phyloP scores from a whole-genome alignment of 2,888 invertebrate species.

The Charanyca ferruginea region DNA sequence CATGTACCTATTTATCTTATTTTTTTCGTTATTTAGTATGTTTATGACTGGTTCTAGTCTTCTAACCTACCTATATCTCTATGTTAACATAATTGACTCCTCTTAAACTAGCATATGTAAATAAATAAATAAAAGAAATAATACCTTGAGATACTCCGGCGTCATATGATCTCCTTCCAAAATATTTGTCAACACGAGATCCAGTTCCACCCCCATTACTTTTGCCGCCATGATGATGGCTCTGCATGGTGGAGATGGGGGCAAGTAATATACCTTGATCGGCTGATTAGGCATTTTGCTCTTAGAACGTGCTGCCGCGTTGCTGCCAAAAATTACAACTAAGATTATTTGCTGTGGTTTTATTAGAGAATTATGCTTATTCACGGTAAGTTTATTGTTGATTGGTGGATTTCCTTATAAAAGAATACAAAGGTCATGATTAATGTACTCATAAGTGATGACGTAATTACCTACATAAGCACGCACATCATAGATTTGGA shows the following conservation, averaged over 20 bases:
- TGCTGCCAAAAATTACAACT: constrained; percentile 71
- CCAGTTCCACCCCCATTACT: constrained; percentile 92
- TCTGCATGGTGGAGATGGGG: constrained; percentile 92
- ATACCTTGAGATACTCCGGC: constrained; percentile 93
- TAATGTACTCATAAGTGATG: neutral
- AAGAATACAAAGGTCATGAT: constrained; percentile 15
- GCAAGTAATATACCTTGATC: constrained; percentile 92
- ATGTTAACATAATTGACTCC: too few species aligned
- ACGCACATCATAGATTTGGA: neutral
- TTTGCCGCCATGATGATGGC: constrained; percentile 92
- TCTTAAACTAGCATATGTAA: too few species aligned
- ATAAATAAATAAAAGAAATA: too few species aligned
- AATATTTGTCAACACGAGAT: constrained; percentile 91
- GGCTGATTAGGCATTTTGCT: constrained; percentile 82
- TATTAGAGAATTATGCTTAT: neutral
- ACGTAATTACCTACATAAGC: neutral
- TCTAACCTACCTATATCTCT: too few species aligned
- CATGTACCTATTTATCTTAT: too few species aligned
- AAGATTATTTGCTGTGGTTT: constrained; percentile 2
- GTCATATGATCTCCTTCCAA: constrained; percentile 91
- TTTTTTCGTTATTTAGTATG: too few species aligned
- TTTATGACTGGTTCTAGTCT: too few species aligned
- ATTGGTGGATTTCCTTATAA: neutral
- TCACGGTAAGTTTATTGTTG: neutral
- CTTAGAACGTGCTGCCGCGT: constrained; percentile 86